These are phyloP conservation scores for Oreochromis niloticus DNA, from an alignment of 2,113 vertebrate species.

Conservation along the genomic window DNA sequence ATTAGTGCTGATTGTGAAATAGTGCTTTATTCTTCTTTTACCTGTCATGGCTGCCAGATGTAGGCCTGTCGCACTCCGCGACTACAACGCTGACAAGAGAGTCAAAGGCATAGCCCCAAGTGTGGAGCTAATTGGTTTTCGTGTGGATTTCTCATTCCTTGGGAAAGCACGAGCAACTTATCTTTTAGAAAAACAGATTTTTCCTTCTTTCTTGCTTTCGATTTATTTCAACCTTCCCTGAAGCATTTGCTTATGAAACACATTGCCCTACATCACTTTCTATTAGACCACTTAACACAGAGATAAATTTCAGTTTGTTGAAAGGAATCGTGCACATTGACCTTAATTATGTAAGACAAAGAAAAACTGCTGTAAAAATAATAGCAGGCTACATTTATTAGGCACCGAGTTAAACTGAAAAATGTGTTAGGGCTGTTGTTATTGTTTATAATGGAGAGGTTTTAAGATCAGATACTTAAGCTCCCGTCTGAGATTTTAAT, in stretches of 20 bases:
- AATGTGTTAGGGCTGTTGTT: constrained; percentile 6
- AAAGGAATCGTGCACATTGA: neutral
- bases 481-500: constrained; percentile 36
- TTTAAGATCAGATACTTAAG: constrained; percentile 10
- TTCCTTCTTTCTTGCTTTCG: neutral
- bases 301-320: neutral
- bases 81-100: constrained; percentile 35
- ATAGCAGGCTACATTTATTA: neutral
- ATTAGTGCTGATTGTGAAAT: constrained; percentile 55
- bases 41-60: constrained; percentile 59
- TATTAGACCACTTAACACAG: neutral
- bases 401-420: neutral
- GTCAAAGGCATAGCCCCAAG: constrained; percentile 16
- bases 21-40: constrained; percentile 45
- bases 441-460: constrained; percentile 19
- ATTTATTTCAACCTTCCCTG: neutral
- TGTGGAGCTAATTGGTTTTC: constrained; percentile 39
- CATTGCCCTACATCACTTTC: neutral
- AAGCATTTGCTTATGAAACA: neutral
- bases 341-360: neutral
- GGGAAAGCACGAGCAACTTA: neutral
- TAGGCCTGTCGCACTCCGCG: constrained; percentile 16
- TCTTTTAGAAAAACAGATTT: neutral
- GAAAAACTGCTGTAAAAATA: neutral
- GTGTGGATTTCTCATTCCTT: constrained; percentile 16